Percentiles rank a stretch among this genome's conserved stretches.
Evolutionary conservation across 2,113 vertebrate species (phyloP).

Genomic region (Origma solitaria): DNA sequence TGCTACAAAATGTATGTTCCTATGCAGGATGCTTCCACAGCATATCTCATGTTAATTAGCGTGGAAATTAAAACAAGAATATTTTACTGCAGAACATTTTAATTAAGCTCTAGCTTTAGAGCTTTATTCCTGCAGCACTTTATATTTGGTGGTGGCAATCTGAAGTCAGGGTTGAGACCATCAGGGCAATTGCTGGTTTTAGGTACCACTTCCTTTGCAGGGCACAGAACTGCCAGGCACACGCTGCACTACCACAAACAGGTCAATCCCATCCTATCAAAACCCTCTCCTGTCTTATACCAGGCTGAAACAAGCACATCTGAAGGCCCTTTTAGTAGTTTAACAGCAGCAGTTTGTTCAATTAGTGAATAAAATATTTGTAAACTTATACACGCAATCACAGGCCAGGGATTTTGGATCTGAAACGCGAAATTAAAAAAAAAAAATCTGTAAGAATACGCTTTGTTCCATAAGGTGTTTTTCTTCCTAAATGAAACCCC

Average conservation of each 20-base stretch:
- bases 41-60: neutral
- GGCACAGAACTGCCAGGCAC: neutral
- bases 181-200: neutral
- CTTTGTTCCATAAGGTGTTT: neutral
- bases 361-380: neutral
- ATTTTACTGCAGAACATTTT: neutral
- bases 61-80: neutral
- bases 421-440: neutral
- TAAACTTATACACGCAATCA: neutral
- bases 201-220: neutral
- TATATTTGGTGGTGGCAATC: neutral
- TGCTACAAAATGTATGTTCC: neutral
- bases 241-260: neutral
- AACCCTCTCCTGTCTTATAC: neutral
- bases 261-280: neutral
- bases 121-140: neutral
- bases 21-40: neutral
- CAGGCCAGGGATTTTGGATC: neutral
- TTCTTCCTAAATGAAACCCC: constrained; percentile 1
- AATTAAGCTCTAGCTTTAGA: neutral
- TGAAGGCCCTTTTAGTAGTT: neutral
- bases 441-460: neutral
- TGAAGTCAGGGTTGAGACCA: neutral
- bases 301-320: neutral
- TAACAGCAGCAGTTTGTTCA: neutral